Evolutionary conservation across 2,888 invertebrate genomes (phyloP).

Genomic region (Calameuta pallipes): DNA sequence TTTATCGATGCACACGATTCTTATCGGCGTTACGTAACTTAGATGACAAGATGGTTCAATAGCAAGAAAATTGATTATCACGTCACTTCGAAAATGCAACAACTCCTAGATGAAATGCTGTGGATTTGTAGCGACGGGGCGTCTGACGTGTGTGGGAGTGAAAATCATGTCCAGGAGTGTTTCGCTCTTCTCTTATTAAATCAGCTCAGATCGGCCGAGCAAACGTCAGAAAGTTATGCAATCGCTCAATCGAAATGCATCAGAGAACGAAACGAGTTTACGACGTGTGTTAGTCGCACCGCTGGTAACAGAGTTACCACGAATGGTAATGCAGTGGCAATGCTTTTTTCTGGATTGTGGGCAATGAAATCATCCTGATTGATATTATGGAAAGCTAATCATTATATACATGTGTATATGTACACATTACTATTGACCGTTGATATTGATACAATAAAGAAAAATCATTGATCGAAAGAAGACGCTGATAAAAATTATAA

Average conservation of each 20-base stretch:
- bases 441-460: not conserved
- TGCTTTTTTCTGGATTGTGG: not conserved
- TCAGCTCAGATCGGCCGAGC: not conserved
- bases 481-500: not conserved
- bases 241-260: accelerated
- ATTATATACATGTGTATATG: no score
- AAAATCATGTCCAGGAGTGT: not conserved
- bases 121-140: not conserved
- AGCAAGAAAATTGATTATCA: not conserved
- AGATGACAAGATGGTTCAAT: not conserved
- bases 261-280: not conserved
- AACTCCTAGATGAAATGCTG: not conserved
- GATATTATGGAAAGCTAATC: not conserved
- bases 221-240: not conserved
- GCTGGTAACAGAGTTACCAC: not conserved
- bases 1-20: not conserved
- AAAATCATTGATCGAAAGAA: no score
- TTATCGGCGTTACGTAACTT: not conserved
- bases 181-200: not conserved
- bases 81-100: no score
- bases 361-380: not conserved
- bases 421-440: not conserved
- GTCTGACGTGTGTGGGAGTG: not conserved
- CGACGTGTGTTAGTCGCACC: not conserved
- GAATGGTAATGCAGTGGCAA: not conserved